Evolutionary conservation across 2,888 invertebrate species (phyloP).

Genomic region (Hanleya hanleyi): DNA sequence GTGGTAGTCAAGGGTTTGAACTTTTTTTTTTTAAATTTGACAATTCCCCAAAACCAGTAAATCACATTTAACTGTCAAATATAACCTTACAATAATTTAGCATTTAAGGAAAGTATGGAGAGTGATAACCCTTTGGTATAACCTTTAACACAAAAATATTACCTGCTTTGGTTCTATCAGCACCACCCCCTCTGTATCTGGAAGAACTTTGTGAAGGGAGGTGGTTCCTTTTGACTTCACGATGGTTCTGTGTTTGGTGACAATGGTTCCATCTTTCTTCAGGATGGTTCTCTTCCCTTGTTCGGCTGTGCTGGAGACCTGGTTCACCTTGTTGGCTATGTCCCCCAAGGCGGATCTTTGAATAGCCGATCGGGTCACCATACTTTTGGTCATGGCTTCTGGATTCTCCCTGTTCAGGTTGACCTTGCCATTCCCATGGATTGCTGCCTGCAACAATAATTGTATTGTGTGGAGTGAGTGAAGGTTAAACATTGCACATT

Average conservation of each 20-base stretch:
- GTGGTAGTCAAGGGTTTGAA: no score
- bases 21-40: no score
- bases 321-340: conserved; percentile 66
- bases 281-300: conserved; percentile 2
- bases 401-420: background rate
- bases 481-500: no score
- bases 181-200: background rate
- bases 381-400: background rate
- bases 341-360: conserved; percentile 60
- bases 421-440: no score
- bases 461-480: no score
- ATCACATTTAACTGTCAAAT: no score
- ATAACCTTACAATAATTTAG: no score
- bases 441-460: no score
- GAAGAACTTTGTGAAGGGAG: background rate
- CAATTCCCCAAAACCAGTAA: no score
- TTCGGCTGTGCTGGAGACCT: conserved; percentile 37
- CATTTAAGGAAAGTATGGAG: no score
- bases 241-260: background rate
- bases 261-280: conserved; percentile 8
- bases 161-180: background rate
- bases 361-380: background rate
- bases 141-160: background rate
- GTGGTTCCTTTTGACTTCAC: conserved; percentile 3
- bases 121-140: no score